These are phyloP conservation scores for Labroides dimidiatus DNA, from an alignment of 2,797 vertebrate species.

Conservation along the genomic window DNA sequence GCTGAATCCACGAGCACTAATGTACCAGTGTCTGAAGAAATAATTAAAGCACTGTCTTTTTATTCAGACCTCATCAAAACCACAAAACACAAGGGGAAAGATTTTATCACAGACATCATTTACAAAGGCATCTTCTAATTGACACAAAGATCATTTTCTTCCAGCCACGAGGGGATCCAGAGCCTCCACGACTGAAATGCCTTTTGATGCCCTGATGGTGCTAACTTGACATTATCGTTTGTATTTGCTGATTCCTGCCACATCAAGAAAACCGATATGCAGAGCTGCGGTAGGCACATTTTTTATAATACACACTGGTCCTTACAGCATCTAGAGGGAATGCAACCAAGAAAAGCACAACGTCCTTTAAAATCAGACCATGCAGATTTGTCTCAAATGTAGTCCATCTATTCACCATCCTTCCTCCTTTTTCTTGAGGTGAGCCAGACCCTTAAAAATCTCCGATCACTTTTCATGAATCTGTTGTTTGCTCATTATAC, in stretches of 20 bases:
- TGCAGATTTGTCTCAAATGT: constrained; percentile 1
- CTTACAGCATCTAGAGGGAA: constrained; percentile 5
- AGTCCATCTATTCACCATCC: too few species aligned
- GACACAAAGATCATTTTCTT: constrained; percentile 45
- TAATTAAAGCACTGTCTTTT: constrained; percentile 44
- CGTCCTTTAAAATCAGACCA: constrained; percentile 13
- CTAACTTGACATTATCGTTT: constrained; percentile 50
- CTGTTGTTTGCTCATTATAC: neutral
- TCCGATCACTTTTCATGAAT: constrained; percentile 2
- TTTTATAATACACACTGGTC: neutral
- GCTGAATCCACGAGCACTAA: constrained; percentile 84
- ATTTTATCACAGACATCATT: constrained; percentile 38
- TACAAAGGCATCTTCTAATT: constrained; percentile 21
- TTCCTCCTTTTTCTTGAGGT: neutral
- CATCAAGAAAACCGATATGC: constrained; percentile 42
- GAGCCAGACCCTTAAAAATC: neutral
- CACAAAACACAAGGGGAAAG: neutral
- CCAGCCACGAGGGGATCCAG: constrained; percentile 49
- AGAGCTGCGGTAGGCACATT: constrained; percentile 39
- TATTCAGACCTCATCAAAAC: neutral
- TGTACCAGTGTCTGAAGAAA: constrained; percentile 90
- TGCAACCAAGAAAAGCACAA: constrained; percentile 48
- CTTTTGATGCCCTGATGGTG: constrained; percentile 69
- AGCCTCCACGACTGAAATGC: constrained; percentile 52
- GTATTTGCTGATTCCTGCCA: constrained; percentile 37